Evolutionary conservation across 2,888 invertebrate species (phyloP).

Genomic region (Tipula lateralis): DNA sequence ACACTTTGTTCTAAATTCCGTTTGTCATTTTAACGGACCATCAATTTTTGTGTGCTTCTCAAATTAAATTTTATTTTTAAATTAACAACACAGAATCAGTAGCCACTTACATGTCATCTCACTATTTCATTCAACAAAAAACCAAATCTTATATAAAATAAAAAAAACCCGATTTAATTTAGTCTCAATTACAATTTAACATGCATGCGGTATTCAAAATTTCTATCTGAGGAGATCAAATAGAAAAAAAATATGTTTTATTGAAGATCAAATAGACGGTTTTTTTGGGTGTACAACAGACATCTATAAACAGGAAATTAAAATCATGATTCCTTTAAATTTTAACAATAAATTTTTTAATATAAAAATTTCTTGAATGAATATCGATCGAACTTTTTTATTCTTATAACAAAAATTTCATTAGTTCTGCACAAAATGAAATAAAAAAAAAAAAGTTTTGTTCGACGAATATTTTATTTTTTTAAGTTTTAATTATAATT

Average conservation of each 20-base stretch:
- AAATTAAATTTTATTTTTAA: not conserved
- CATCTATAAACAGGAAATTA: constrained; percentile 25
- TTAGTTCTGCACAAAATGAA: constrained; percentile 29
- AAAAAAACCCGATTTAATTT: not conserved
- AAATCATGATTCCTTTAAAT: constrained; percentile 29
- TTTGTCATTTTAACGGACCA: not conserved
- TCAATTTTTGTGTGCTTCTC: not conserved
- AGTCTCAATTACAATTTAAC: constrained; percentile 25
- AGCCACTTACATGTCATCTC: not conserved
- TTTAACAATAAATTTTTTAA: constrained; percentile 27
- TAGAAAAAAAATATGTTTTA: not conserved
- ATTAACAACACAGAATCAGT: not conserved
- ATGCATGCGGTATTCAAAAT: constrained; percentile 13
- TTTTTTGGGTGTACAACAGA: no score
- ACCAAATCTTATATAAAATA: not conserved
- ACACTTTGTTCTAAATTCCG: not conserved
- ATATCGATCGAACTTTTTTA: not conserved
- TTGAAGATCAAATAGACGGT: not conserved
- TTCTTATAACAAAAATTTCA: constrained; percentile 4
- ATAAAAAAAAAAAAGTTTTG: constrained; percentile 4
- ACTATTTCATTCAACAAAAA: not conserved
- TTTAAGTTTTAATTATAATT: constrained; percentile 26
- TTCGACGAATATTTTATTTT: not conserved
- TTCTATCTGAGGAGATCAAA: not conserved
- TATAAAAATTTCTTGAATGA: constrained; percentile 25